Evolutionary conservation across 2,797 vertebrate genomes (phyloP), one percentile per base, ranked within the genome.

Genomic region (Acanthopagrus latus): DNA sequence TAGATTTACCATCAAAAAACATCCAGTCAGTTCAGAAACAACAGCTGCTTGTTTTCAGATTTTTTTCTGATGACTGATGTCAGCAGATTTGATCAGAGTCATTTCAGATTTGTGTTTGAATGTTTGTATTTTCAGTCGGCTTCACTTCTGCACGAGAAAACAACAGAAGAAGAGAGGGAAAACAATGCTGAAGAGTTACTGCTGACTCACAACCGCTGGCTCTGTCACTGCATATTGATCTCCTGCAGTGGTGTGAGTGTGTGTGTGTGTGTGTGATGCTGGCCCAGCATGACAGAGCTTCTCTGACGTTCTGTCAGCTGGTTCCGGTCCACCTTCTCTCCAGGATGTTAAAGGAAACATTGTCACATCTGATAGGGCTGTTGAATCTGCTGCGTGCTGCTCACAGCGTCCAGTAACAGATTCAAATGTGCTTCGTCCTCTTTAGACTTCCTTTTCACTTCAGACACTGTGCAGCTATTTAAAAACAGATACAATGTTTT

Each of bases 191-290:
- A 66, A 64, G 46, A 76, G 58, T 33, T 27, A 9, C 20, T 78
- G 90, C 86, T 85, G 84, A 82, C 54, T 90, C 83, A 91, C 84
- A 48, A 5, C 47, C 16, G 29, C 54, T 68, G 70, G 66, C 87
- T 85, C 68, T 16, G 10, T 51, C 50, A 38, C 69, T 59, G 75
- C 60, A 7, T 64, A 93, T 89, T 65, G 89, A 93, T 89, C 77
- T 50, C 33, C 69, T 65, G 80, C 72, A 43, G 54, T 64, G 58
- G 44, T 69, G 44, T 25, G 46, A 50, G 68, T 59, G 68, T 59
- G 68, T 25, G 60, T 76, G 58, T 33, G 64, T 46, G 66, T n/a
- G 66, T 20, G 51, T 10, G 65, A 44, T 46, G 66, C 62, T 75
- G 71, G 13, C 11, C 64, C 73, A 75, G 79, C 79, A 76, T 86